phyloP scores from a whole-genome alignment of 2,888 invertebrate species.

The Agrotis clavis region DNA sequence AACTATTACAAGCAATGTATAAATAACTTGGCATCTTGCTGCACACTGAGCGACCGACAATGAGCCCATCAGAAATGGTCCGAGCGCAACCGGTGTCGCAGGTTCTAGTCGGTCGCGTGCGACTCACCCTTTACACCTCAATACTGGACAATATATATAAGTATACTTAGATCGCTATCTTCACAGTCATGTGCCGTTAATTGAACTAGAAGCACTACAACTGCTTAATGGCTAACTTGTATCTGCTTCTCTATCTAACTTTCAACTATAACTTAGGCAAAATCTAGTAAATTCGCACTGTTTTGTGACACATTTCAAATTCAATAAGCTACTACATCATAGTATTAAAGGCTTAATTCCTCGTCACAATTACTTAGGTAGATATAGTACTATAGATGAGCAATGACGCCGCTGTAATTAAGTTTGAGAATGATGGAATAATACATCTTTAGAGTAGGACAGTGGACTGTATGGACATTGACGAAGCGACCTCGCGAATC shows the following conservation, averaged over 20 bases:
- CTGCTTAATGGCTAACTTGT: conserved; percentile 61
- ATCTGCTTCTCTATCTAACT: conserved; percentile 43
- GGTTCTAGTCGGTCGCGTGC: conserved; percentile 71
- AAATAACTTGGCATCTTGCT: conserved; percentile 65
- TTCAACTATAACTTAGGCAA: conserved; percentile 40
- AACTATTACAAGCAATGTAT: conserved; percentile 40
- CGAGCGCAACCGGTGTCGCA: conserved; percentile 77
- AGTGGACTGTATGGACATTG: conserved; percentile 67
- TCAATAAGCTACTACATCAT: neutral
- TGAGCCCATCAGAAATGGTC: conserved; percentile 80
- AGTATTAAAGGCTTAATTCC: neutral
- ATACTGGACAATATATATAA: conserved; percentile 66
- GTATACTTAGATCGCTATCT: conserved; percentile 61
- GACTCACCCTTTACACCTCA: conserved; percentile 74
- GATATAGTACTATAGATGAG: conserved; percentile 15
- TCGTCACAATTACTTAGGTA: conserved; percentile 11
- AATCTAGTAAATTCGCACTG: conserved; percentile 18
- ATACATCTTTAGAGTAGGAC: conserved; percentile 67
- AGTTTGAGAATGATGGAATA: conserved; percentile 70
- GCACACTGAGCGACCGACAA: conserved; percentile 72
- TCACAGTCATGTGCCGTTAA: conserved; percentile 67
- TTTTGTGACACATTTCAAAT: conserved; percentile 16
- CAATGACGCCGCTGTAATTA: conserved; percentile 54
- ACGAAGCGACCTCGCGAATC: conserved; percentile 79
- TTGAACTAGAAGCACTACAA: conserved; percentile 69